Evolutionary conservation across 2,113 vertebrate genomes (phyloP).

Genomic region (Poeciliopsis prolifica): DNA sequence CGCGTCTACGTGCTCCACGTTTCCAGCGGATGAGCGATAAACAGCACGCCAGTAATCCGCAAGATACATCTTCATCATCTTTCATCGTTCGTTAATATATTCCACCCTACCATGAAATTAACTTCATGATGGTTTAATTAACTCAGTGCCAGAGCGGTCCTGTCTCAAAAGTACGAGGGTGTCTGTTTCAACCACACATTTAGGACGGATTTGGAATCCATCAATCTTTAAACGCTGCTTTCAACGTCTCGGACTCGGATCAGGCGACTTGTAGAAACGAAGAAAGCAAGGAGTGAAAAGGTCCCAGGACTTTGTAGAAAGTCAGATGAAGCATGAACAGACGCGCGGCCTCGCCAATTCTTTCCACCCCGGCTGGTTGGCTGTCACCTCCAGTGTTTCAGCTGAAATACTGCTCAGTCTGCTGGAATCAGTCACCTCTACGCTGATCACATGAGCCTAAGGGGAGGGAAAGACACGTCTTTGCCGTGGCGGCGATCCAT

Average conservation of each 20-base stretch:
- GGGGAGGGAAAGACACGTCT: slow-evolving; percentile 45
- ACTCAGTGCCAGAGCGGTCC: slow-evolving; percentile 1
- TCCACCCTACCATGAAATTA: slow-evolving; percentile 18
- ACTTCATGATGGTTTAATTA: slow-evolving; percentile 29
- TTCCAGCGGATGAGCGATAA: background rate
- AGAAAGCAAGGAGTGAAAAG: background rate
- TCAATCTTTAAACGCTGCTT: background rate
- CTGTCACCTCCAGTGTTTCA: slow-evolving; percentile 13
- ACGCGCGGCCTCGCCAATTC: background rate
- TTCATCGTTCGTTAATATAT: slow-evolving; percentile 3
- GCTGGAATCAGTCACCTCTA: slow-evolving; percentile 35
- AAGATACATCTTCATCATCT: slow-evolving; percentile 3
- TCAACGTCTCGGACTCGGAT: background rate
- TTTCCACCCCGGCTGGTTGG: background rate
- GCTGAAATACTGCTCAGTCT: slow-evolving; percentile 17
- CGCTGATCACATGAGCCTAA: slow-evolving; percentile 44
- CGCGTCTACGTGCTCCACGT: background rate
- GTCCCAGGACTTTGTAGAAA: background rate
- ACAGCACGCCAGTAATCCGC: slow-evolving; percentile 15
- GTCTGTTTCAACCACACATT: background rate
- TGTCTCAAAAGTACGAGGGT: slow-evolving; percentile 1
- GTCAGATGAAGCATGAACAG: background rate
- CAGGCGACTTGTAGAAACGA: background rate
- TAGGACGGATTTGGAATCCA: background rate
- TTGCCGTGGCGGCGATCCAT: slow-evolving; percentile 52